phyloP scores from a whole-genome alignment of 23 tunicate species.

The Styela clava region DNA sequence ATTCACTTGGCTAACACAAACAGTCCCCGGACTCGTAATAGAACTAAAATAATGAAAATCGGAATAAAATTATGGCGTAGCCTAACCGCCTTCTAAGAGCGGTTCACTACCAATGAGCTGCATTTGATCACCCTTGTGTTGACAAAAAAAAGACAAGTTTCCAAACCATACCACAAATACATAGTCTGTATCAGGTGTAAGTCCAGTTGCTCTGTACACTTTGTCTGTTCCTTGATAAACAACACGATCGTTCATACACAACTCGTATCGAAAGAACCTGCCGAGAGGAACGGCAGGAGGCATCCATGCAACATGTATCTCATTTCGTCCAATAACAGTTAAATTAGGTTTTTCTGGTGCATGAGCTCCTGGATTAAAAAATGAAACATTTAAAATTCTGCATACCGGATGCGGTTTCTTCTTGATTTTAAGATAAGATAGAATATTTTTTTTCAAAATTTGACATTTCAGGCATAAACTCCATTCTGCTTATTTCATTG shows the following conservation, averaged over 20 bases:
- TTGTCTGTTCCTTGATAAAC: conserved; percentile 73
- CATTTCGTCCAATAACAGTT: conserved; percentile 91
- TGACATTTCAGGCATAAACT: not conserved
- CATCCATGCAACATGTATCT: conserved; percentile 82
- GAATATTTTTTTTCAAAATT: not conserved
- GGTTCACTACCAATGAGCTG: too few species aligned
- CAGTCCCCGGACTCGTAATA: too few species aligned
- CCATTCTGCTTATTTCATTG: too few species aligned
- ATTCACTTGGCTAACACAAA: too few species aligned
- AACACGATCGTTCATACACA: conserved; percentile 62
- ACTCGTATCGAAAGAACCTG: conserved; percentile 83
- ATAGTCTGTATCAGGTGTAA: conserved; percentile 83
- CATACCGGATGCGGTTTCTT: not conserved
- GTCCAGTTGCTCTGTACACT: conserved; percentile 43
- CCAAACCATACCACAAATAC: conserved; percentile 73
- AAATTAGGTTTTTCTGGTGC: conserved; percentile 83
- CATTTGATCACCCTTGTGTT: too few species aligned
- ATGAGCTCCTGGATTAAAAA: conserved; percentile 57
- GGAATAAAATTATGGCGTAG: too few species aligned
- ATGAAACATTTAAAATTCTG: not conserved
- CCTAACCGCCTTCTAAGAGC: too few species aligned
- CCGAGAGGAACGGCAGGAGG: conserved; percentile 88
- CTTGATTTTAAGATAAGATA: too few species aligned
- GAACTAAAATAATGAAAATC: too few species aligned
- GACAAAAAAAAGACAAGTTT: too few species aligned